Conservation (phyloP, 2,797 vertebrate species). For the Holocentrus rufus region DNA sequence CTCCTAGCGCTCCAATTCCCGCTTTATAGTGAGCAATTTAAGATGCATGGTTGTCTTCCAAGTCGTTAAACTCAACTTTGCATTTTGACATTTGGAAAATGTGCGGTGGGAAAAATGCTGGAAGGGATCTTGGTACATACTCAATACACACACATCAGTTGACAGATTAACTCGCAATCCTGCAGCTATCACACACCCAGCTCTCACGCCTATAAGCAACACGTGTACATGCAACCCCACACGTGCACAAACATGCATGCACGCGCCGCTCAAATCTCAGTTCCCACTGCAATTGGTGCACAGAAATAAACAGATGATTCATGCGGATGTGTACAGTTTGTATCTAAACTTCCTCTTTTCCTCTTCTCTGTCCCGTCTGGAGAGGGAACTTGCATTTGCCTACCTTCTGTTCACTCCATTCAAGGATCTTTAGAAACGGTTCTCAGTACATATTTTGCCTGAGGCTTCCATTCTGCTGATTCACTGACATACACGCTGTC, state of each 20-base stretch:
- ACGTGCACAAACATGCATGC: background rate
- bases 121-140: constrained; percentile 7
- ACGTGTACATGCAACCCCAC: background rate
- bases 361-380: background rate
- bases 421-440: background rate
- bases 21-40: constrained; percentile 62
- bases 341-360: background rate
- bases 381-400: constrained; percentile 32
- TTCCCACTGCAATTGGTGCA: background rate
- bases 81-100: constrained; percentile 50
- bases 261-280: background rate
- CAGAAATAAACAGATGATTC: constrained; percentile 3
- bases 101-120: constrained; percentile 40
- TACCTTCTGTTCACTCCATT: constrained; percentile 11
- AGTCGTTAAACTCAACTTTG: constrained; percentile 59
- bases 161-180: background rate
- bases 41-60: constrained; percentile 56
- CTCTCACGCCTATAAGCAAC: background rate
- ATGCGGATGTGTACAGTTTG: background rate
- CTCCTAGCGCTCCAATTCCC: constrained; percentile 43
- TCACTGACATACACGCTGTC: background rate
- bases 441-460: background rate
- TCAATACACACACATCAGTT: constrained; percentile 31
- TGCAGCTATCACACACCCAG: constrained; percentile 3
- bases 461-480: background rate